phyloP scores from a whole-genome alignment of 2,113 vertebrate species.

The Oreochromis tanganicae region DNA sequence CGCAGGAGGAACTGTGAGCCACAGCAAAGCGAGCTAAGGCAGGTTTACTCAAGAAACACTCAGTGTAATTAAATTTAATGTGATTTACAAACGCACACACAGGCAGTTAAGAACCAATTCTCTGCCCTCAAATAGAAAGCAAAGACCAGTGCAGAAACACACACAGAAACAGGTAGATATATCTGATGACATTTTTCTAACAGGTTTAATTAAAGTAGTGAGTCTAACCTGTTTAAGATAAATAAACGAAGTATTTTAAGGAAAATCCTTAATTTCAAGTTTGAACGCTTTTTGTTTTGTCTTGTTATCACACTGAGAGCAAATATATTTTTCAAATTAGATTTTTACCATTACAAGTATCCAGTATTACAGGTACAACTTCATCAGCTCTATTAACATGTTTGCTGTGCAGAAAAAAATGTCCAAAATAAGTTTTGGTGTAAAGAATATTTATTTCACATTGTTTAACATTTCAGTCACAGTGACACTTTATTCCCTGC shows the following conservation, averaged over 20 bases:
- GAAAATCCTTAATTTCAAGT: background rate
- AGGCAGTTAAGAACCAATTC: background rate
- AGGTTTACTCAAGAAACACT: background rate
- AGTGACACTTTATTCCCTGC: background rate
- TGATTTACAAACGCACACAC: background rate
- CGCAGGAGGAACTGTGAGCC: background rate
- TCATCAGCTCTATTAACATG: background rate
- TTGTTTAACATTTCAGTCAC: background rate
- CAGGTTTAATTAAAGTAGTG: background rate
- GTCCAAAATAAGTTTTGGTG: background rate
- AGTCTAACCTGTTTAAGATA: background rate
- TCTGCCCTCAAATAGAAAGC: background rate
- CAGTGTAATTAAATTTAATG: background rate
- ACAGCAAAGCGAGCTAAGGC: background rate
- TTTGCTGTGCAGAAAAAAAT: background rate
- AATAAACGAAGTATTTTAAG: background rate
- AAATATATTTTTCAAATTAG: background rate
- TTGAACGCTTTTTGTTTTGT: background rate
- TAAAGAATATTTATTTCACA: background rate
- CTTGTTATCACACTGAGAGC: background rate
- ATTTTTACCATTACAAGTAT: background rate
- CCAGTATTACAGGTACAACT: background rate
- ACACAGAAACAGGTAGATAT: background rate
- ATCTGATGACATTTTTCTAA: background rate
- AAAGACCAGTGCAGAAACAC: background rate